These are phyloP conservation scores for Peromyscus leucopus DNA, from an alignment of 2,113 vertebrate genomes.

Conservation along the genomic window DNA sequence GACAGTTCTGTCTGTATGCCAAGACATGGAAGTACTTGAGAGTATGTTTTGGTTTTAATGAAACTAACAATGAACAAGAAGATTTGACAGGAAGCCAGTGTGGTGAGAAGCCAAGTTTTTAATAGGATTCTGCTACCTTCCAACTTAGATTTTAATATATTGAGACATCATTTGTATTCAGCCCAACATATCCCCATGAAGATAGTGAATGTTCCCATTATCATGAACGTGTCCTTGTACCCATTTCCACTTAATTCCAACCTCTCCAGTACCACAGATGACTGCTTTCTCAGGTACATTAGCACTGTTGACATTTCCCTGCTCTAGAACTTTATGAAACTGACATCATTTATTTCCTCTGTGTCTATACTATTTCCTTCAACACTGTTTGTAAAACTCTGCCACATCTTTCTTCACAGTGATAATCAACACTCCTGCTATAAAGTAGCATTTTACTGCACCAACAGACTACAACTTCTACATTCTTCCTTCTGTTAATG, in stretches of 20 bases:
- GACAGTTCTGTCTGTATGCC: background rate
- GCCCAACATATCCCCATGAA: background rate
- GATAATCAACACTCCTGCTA: background rate
- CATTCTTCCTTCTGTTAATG: background rate
- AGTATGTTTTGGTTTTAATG: background rate
- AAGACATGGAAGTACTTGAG: background rate
- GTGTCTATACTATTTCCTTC: background rate
- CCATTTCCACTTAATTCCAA: background rate
- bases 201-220: background rate
- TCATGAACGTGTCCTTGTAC: background rate
- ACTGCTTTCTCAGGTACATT: no score
- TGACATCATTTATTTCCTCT: background rate
- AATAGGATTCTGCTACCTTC: background rate
- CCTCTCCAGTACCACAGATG: background rate
- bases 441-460: background rate
- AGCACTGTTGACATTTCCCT: background rate
- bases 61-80: background rate
- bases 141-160: background rate
- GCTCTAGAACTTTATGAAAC: background rate
- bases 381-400: background rate
- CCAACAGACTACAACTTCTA: background rate
- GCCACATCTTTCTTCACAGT: background rate
- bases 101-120: background rate
- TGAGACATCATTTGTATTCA: background rate
- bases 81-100: conserved; percentile 2